phyloP scores from a whole-genome alignment of 2,797 vertebrate genomes.

The Nyctalus aviator region DNA sequence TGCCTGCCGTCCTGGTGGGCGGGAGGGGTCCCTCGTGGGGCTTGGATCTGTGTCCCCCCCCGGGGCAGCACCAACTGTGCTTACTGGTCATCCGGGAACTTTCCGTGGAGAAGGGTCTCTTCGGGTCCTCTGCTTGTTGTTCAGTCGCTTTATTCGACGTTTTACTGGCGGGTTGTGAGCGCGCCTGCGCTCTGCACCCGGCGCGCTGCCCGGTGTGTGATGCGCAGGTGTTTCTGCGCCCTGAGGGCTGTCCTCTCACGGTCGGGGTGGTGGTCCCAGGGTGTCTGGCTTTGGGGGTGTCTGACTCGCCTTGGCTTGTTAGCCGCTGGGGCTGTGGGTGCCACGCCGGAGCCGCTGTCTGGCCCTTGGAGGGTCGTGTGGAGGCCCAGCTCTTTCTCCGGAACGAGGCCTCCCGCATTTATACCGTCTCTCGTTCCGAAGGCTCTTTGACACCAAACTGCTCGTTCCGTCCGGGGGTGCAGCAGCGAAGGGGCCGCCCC shows the following conservation, averaged over 20 bases:
- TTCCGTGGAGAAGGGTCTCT: neutral
- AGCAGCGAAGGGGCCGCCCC: neutral
- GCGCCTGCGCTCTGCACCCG: neutral
- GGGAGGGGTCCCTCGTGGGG: rapidly evolving
- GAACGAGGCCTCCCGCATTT: neutral
- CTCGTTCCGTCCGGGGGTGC: neutral
- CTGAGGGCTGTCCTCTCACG: neutral
- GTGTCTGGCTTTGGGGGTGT: neutral
- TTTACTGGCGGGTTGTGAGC: neutral
- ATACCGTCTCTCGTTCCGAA: neutral
- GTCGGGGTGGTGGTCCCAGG: neutral
- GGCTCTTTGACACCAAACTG: neutral
- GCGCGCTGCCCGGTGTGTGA: neutral
- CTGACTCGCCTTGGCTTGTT: neutral
- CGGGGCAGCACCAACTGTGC: neutral
- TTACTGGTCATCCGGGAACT: neutral
- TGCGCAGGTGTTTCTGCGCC: rapidly evolving
- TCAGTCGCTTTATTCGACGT: neutral
- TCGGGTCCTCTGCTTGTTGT: neutral
- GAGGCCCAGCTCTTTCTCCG: neutral
- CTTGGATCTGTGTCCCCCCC: neutral
- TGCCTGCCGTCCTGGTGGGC: rapidly evolving
- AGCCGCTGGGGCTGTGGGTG: too few species aligned
- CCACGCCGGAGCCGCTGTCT: neutral
- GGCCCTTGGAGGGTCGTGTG: neutral